A percentile compares a stretch with the other conserved stretches of the same genome.
Conservation (phyloP, 2,113 vertebrate genomes). For the Laticauda laticaudata region DNA sequence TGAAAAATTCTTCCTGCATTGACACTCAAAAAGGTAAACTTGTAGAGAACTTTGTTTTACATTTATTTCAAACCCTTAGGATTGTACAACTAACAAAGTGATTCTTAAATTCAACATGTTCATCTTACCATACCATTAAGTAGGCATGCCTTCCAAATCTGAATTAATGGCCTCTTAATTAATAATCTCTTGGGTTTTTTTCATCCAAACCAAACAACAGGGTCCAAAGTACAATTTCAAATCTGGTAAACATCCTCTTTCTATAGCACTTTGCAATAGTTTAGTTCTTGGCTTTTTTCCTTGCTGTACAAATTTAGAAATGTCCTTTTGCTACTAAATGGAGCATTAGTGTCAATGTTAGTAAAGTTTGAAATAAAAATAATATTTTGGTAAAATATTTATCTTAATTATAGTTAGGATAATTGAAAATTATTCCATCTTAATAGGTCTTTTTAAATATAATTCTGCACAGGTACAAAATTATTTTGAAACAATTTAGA, state of each 20-base stretch:
- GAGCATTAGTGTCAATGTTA: background rate
- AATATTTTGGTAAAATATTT: background rate
- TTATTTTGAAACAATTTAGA: background rate
- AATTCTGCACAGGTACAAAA: background rate
- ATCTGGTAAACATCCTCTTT: background rate
- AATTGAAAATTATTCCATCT: background rate
- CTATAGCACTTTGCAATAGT: background rate
- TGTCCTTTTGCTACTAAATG: background rate
- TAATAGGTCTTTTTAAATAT: background rate
- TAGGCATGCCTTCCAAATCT: background rate
- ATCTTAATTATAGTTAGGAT: background rate
- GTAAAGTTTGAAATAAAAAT: background rate
- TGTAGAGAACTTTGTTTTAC: background rate
- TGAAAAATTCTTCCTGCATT: background rate
- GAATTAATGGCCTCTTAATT: background rate
- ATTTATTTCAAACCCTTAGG: background rate
- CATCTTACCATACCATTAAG: background rate
- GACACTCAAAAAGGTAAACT: background rate
- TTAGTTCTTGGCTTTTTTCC: background rate
- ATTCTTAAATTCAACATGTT: background rate
- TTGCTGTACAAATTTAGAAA: background rate
- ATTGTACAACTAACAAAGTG: background rate
- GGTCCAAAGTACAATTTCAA: background rate
- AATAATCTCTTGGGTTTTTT: background rate
- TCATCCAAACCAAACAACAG: background rate